Base-by-base conservation (phyloP, 53 echinoderm and acorn worm genomes). In the Crossaster papposus region DNA sequence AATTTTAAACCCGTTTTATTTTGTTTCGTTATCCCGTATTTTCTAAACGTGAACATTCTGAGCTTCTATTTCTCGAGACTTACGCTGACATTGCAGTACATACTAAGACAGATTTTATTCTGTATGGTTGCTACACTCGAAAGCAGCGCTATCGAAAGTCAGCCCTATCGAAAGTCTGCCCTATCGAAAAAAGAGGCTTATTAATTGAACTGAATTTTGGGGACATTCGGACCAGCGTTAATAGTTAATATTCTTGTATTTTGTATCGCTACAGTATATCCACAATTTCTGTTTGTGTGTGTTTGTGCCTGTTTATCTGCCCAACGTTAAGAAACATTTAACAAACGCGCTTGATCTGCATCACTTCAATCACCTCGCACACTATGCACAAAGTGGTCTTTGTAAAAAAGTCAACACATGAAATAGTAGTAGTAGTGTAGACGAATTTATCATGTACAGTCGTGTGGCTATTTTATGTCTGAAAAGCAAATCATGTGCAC, bases 401-500 rank as follows among this genome's bases (percentile, higher is more conserved):
- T 83, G 83, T 83, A 31, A 20, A 85, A 54, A 53, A 23, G n/a
- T 83, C 28, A 7, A 72, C 70, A 85, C 85, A 85, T 53, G 73
- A 85, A 85, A 85, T 72, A 85, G 85, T 58, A 8, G 73, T 52
- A n/a, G 78, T 44, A n/a, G 36, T 76, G 3, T 22, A 64, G 30
- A 72, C 13, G 15, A 28, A 14, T 53, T 18, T 51, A 53, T 54
- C 10, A 52, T 32, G 53, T 53, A 32, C 64, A 26, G 53, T 54
- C 53, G 30, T 33, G 87, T 77, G 87, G 58, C 87, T 87, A 34
- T 87, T 87, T 87, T 77, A 87, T 87, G 87, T 76, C 76, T 55
- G 14, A 52, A 30, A 9, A 18, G n/a, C 30, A 30, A 7, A 31
- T 31, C 11, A 7, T 71, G 29, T 71, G 71, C 29, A 71, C 4